Evolutionary conservation across 2,888 invertebrate genomes (phyloP), one percentile per base, ranked within the genome.

Genomic region (Tuberolachnus salignus): DNA sequence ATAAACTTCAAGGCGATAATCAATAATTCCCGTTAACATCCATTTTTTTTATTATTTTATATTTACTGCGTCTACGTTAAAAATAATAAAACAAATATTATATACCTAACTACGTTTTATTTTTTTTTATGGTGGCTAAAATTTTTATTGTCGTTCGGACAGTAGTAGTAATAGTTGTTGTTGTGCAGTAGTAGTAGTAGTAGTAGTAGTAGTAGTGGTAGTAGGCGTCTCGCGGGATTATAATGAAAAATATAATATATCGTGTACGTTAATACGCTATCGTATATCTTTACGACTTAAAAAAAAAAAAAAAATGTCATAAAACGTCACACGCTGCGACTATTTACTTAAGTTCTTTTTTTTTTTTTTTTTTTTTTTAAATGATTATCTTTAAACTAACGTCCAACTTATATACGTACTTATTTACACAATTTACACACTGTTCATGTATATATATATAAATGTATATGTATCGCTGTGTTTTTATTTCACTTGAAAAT

Each of bases 301-400:
- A 34, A 3, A 6, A 34, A 34, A n/a, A 34, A 55, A 55, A 69
- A 53, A 53, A 53, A 55, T 69, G 21, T 16, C 53, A 55, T 69
- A 69, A 69, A 69, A 69, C 16, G 19, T 55, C 69, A 55, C 69
- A 16, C n/a, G n/a, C 34, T 34, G 6, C 34, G 55, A 42, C 53
- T 69, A 42, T 69, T 69, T 55, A 55, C 42, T 42, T 42, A 21
- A 10, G 14, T 66, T 66, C 26, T 57, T 63, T 59, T 59, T 34
- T 34, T 57, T 63, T 59, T 26, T 57, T 63, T 59, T 59, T 34
- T 34, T 57, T 63, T 59, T 26, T 53, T n/a, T 11, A 34, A 69
- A 69, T 42, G 1, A 55, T 55, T 42, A 42, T 69, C 53, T 55
- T 6, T 34, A 61, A n/a, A 64, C 21, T 6, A 63, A 69, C n/a